Conservation (phyloP, 2,888 invertebrate genomes). For the Eudemis profundana region DNA sequence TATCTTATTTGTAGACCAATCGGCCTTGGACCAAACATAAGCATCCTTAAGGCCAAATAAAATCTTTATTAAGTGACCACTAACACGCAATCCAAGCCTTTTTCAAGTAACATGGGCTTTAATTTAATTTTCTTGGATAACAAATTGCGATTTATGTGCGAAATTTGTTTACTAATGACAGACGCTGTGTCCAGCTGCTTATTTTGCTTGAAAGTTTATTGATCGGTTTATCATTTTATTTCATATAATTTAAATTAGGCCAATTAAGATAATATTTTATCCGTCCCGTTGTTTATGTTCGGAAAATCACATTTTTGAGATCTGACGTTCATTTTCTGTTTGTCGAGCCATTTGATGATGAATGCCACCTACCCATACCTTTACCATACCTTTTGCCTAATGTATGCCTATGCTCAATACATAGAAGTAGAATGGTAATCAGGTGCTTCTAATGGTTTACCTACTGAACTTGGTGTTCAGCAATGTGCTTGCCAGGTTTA, state of each 20-base stretch:
- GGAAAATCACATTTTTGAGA: no score
- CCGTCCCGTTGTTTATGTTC: neutral
- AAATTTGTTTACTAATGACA: conserved; percentile 51
- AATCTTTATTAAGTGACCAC: conserved; percentile 71
- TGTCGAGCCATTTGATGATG: no score
- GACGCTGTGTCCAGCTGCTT: conserved; percentile 36
- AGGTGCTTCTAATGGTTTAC: no score
- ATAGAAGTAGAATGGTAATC: no score
- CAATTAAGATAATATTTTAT: conserved; percentile 2
- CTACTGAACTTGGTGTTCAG: conserved; percentile 3
- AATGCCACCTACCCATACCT: no score
- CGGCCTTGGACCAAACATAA: conserved; percentile 7
- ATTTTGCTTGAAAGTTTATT: conserved; percentile 27
- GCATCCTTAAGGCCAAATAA: conserved; percentile 60
- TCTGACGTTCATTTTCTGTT: no score
- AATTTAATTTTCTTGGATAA: conserved; percentile 62
- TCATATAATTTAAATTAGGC: conserved; percentile 34
- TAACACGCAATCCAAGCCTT: conserved; percentile 66
- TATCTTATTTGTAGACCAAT: conserved; percentile 16
- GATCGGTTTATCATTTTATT: conserved; percentile 26
- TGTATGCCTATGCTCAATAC: no score
- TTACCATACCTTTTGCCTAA: no score
- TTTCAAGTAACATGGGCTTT: conserved; percentile 50
- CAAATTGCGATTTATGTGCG: conserved; percentile 65
- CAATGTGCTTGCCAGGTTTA: conserved; percentile 2